Percentiles rank a stretch among this genome's conserved stretches.
Evolutionary conservation across 2,888 invertebrate genomes (phyloP).

Genomic region (Hofmannophila pseudospretella): DNA sequence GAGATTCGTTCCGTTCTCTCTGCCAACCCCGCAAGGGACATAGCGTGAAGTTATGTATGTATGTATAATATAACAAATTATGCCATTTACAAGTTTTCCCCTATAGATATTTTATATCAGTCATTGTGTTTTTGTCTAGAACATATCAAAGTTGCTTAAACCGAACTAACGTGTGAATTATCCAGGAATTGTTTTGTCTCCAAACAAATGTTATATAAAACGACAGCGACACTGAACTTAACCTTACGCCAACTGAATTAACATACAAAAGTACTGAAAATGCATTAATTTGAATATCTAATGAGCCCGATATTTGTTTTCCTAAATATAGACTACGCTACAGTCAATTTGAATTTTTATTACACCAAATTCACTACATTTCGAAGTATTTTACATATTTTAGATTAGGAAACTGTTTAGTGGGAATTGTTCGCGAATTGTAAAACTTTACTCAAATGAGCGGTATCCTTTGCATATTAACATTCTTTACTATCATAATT

Average conservation of each 20-base stretch:
- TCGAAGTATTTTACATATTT: constrained; percentile 12
- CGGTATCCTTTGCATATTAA: constrained; percentile 9
- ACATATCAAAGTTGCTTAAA: no score
- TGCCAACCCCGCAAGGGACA: no score
- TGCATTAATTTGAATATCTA: constrained; percentile 64
- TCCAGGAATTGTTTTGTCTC: constrained; percentile 29
- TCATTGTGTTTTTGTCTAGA: no score
- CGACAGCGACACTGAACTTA: constrained; percentile 69
- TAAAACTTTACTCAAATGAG: constrained; percentile 8
- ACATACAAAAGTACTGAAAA: constrained; percentile 75
- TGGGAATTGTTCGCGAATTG: neutral
- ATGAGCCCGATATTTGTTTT: constrained; percentile 42
- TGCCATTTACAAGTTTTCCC: no score
- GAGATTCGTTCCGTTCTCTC: no score
- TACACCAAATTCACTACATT: constrained; percentile 16
- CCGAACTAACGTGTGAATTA: no score
- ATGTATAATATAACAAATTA: no score
- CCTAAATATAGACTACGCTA: constrained; percentile 35
- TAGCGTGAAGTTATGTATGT: no score
- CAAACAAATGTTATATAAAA: constrained; percentile 43
- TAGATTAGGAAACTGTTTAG: constrained; percentile 16
- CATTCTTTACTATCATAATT: constrained; percentile 5
- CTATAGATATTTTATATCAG: no score
- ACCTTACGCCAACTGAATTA: constrained; percentile 62
- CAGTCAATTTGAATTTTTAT: constrained; percentile 41